A percentile compares a stretch with the other conserved stretches of the same genome.
Evolutionary conservation across 1,140 invertebrate genomes (phyloP).

Genomic region (Bombus waltoni): DNA sequence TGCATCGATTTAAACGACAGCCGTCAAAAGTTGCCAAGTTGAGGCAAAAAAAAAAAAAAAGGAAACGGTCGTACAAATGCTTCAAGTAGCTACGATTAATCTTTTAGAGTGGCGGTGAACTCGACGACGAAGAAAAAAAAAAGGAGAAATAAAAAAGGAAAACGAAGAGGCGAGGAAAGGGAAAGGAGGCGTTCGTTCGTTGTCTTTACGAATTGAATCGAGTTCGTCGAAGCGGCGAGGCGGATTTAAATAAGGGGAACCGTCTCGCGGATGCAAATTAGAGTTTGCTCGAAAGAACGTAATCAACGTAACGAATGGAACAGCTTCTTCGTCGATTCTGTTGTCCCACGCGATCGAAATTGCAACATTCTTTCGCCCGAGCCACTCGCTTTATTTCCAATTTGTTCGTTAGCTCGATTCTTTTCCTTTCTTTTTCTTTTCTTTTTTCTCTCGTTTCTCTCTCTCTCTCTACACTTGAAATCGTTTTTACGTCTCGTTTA

Average conservation of each 20-base stretch:
- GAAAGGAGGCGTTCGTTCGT: slow-evolving; percentile 28
- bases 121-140: background rate
- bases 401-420: background rate
- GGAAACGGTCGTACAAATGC: background rate
- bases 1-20: background rate
- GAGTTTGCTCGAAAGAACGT: slow-evolving; percentile 46
- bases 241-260: slow-evolving; percentile 48
- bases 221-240: slow-evolving; percentile 17
- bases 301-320: slow-evolving; percentile 46
- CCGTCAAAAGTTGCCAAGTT: background rate
- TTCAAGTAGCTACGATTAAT: slow-evolving; percentile 34
- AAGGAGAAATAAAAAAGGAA: background rate
- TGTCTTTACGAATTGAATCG: slow-evolving; percentile 36
- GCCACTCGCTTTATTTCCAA: background rate
- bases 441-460: background rate
- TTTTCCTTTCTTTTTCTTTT: too few species aligned
- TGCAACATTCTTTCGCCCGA: slow-evolving; percentile 26
- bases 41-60: too few species aligned
- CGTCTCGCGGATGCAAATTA: slow-evolving; percentile 51
- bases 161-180: background rate
- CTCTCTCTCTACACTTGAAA: background rate
- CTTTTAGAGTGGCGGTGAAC: slow-evolving; percentile 21
- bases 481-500: background rate
- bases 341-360: slow-evolving; percentile 45
- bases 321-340: slow-evolving; percentile 7